These are phyloP conservation scores for Oryctes rhinoceros DNA, from an alignment of 1,140 invertebrate genomes.

Conservation along the genomic window DNA sequence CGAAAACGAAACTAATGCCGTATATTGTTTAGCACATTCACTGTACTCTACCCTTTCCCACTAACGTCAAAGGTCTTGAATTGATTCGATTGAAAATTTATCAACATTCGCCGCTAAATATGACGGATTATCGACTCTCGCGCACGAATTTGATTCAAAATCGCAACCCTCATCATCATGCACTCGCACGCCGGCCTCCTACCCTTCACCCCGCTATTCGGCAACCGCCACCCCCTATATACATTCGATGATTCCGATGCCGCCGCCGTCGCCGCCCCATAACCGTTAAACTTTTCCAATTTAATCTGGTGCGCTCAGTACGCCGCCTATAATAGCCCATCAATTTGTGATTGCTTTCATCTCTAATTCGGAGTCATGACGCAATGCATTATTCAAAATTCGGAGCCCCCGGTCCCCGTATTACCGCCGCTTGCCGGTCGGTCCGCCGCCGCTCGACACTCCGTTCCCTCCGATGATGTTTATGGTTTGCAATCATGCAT, in stretches of 20 bases:
- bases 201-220: background rate
- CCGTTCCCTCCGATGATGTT: conserved; percentile 35
- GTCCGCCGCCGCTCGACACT: background rate
- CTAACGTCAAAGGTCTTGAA: no score
- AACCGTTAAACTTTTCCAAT: conserved; percentile 47
- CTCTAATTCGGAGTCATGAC: conserved; percentile 42
- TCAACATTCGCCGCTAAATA: no score
- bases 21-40: no score
- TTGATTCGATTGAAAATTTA: no score
- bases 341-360: conserved; percentile 47
- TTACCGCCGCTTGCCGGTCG: no score
- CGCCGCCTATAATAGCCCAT: conserved; percentile 45
- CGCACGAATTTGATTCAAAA: conserved; percentile 24
- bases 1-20: no score
- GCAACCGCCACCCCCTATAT: no score
- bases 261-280: conserved; percentile 38
- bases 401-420: background rate
- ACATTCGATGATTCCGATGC: background rate
- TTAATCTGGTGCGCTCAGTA: conserved; percentile 43
- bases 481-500: conserved; percentile 43
- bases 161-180: background rate
- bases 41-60: no score
- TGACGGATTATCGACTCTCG: background rate
- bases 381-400: conserved; percentile 44
- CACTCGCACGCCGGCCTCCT: background rate